A percentile compares a stretch with the other conserved stretches of the same genome.
Evolutionary conservation across 1,140 invertebrate genomes (phyloP).

Genomic region (Tenebrio molitor): DNA sequence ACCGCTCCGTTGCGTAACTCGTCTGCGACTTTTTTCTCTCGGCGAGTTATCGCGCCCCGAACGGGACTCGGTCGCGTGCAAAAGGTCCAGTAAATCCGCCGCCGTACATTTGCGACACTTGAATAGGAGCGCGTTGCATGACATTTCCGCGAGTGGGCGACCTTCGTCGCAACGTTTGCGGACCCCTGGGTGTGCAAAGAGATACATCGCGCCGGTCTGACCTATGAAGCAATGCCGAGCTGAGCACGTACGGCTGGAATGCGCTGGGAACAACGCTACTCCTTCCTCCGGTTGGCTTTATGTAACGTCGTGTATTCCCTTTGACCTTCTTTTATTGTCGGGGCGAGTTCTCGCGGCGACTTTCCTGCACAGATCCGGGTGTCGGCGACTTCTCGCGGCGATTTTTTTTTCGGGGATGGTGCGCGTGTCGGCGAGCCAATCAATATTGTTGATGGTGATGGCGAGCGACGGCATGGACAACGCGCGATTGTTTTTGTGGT

Average conservation of each 20-base stretch:
- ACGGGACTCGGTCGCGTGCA: too few species aligned
- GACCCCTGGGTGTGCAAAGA: conserved; percentile 34
- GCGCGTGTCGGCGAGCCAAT: neutral
- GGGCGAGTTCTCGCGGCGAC: neutral
- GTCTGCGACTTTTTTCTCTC: too few species aligned
- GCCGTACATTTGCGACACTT: conserved; percentile 4
- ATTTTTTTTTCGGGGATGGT: too few species aligned
- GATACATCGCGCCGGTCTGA: conserved; percentile 50
- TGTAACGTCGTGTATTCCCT: conserved; percentile 25
- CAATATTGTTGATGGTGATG: neutral
- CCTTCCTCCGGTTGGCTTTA: conserved; percentile 3
- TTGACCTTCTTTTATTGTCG: conserved; percentile 24
- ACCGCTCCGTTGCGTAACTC: too few species aligned
- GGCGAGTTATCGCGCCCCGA: too few species aligned
- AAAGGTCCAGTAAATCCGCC: conserved; percentile 31
- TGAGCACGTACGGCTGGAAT: conserved; percentile 48
- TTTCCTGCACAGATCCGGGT: too few species aligned
- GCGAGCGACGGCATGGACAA: neutral
- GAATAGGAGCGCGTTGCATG: conserved; percentile 46
- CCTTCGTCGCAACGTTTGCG: conserved; percentile 45
- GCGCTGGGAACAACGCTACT: conserved; percentile 48
- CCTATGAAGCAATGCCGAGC: conserved; percentile 51
- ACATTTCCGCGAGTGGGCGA: conserved; percentile 53
- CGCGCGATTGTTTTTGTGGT: neutral
- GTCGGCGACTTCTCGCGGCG: too few species aligned